phyloP scores from a whole-genome alignment of 1,140 invertebrate genomes.

The Yoshiicerus persimilis region DNA sequence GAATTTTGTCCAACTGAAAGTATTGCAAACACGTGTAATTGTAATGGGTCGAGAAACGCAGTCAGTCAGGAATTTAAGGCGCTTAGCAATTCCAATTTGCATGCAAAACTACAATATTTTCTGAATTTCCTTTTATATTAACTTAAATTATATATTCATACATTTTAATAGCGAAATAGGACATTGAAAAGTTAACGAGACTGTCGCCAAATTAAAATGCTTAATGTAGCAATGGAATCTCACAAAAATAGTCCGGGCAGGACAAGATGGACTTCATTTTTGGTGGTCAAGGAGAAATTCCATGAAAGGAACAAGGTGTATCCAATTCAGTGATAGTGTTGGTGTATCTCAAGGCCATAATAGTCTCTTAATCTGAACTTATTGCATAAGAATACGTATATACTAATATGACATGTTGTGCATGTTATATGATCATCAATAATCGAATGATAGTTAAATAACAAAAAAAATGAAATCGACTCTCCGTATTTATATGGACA shows the following conservation, averaged over 20 bases:
- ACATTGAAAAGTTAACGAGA: background rate
- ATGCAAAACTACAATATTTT: too few species aligned
- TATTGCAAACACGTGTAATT: background rate
- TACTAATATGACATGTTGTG: background rate
- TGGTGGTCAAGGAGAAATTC: constrained; percentile 13
- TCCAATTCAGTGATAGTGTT: constrained; percentile 12
- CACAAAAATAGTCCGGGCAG: background rate
- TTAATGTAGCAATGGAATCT: background rate
- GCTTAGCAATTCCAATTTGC: too few species aligned
- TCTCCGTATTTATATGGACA: background rate
- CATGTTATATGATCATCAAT: background rate
- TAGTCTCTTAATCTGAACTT: background rate
- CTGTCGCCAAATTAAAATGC: background rate
- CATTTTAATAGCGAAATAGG: background rate
- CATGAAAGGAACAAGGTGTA: constrained; percentile 9
- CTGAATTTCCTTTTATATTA: too few species aligned
- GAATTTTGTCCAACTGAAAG: background rate
- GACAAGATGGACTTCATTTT: background rate
- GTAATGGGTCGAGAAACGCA: background rate
- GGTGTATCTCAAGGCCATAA: background rate
- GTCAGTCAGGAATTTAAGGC: background rate
- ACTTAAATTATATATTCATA: background rate
- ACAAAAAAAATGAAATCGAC: background rate
- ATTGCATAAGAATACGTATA: background rate
- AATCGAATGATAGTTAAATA: background rate